Evolutionary conservation across 2,113 vertebrate species (phyloP).

Genomic region (Megaceryle maxima): DNA sequence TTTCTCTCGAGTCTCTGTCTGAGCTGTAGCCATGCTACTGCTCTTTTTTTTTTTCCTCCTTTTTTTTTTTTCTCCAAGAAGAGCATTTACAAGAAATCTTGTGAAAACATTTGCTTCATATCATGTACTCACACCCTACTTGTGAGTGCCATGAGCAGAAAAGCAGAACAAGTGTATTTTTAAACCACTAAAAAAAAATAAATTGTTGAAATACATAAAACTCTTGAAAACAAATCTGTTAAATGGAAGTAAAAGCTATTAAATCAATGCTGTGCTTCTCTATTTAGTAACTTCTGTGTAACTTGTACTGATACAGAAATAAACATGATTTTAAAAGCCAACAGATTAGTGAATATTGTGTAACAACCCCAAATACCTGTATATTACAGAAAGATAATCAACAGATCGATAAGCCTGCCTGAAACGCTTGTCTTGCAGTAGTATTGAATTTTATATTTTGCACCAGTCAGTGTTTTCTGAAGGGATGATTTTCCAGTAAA

Average conservation of each 20-base stretch:
- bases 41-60: not conserved
- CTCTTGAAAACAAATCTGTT: not conserved
- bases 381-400: slow-evolving; percentile 8
- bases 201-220: not conserved
- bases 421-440: not conserved
- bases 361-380: not conserved
- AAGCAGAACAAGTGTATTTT: not conserved
- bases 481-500: not conserved
- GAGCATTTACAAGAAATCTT: not conserved
- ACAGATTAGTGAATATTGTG: not conserved
- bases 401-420: slow-evolving; percentile 9
- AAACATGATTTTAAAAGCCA: not conserved
- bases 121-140: not conserved
- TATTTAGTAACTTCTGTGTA: not conserved
- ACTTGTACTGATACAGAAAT: not conserved
- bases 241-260: not conserved
- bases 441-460: not conserved
- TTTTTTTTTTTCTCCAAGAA: not conserved
- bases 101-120: not conserved
- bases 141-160: not conserved
- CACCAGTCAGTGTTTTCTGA: not conserved
- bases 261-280: not conserved
- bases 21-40: not conserved
- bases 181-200: not conserved
- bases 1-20: not conserved